These are phyloP conservation scores for Ceramica pisi DNA, from an alignment of 2,888 invertebrate genomes.

Conservation along the genomic window DNA sequence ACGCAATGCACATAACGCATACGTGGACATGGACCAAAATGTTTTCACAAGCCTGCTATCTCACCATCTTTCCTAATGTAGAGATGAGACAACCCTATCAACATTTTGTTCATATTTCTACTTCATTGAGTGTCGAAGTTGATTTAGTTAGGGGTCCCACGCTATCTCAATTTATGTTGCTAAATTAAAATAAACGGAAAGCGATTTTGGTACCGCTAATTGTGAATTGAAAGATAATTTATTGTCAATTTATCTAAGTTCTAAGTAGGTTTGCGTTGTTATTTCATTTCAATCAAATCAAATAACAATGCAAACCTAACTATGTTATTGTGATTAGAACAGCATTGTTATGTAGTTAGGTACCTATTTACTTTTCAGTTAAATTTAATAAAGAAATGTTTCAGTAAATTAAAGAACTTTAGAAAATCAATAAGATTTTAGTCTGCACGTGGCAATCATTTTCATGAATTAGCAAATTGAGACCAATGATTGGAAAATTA, in stretches of 20 bases:
- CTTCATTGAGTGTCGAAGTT: conserved; percentile 47
- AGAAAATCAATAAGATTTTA: background rate
- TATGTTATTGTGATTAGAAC: too few species aligned
- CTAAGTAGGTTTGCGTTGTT: conserved; percentile 7
- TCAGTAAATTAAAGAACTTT: background rate
- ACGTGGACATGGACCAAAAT: too few species aligned
- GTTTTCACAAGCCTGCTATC: too few species aligned
- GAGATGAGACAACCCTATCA: conserved; percentile 44
- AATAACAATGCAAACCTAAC: too few species aligned
- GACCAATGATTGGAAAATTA: conserved; percentile 1
- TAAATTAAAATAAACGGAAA: conserved; percentile 54
- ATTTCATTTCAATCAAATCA: too few species aligned
- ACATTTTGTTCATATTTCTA: conserved; percentile 39
- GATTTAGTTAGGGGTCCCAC: conserved; percentile 56
- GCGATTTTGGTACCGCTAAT: conserved; percentile 47
- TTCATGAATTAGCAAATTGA: background rate
- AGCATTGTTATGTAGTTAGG: background rate
- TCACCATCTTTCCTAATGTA: background rate
- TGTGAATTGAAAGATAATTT: conserved; percentile 41
- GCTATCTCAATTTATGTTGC: conserved; percentile 63
- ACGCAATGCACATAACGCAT: too few species aligned
- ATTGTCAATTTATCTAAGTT: conserved; percentile 17
- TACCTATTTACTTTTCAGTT: background rate
- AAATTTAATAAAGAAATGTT: background rate
- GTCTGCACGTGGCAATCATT: background rate